Base-by-base conservation (phyloP, 2,888 invertebrate genomes). In the Xylota sylvarum region DNA sequence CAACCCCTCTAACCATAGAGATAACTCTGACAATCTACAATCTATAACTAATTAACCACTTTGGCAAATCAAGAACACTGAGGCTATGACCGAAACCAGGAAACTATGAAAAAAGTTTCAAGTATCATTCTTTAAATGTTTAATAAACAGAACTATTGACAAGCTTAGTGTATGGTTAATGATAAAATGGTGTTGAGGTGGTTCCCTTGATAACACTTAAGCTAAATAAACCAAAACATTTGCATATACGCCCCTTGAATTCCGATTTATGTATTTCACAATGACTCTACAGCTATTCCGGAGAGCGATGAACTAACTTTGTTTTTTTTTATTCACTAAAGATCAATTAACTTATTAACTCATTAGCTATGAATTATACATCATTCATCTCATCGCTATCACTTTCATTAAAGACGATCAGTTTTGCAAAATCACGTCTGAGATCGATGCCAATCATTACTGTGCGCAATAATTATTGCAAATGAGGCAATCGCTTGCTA, bases 361-460 rank as follows among this genome's bases (percentile, higher is more conserved):
- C 40, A 40, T 60, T 12, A 40, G 43, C 23, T 46, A 43, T 14
- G 7, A 30, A 23, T 30, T 40, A 43, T 43, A n/a, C 62, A 27
- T 43, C 43, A 43, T 14, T 62, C 43, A 43, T 23, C 30, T 43
- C 46, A 43, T 30, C 46, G 43, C 17, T 64, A 46, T 64, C 64
- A 6, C 46, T 64, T 46, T 48, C 5, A 19, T n/a, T 17, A 32
- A 4, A 32, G 10, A 64, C 17, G 46, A 64, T 64, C 64, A 4
- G 19, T 32, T 4, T 64, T 64, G 9, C 46, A 17, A 46, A 46
- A 60, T 46, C 64, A 64, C 46, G 64, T 46, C 30, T 64, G 30
- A 17, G 30, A 64, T 64, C 64, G 64, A 64, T 64, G 64, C 46
- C 46, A 30, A 62, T 62, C 62, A 62, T 14, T 43, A 30, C n/a